Evolutionary conservation across 1,140 invertebrate species (phyloP).

Genomic region (Lysiphlebus fabarum): DNA sequence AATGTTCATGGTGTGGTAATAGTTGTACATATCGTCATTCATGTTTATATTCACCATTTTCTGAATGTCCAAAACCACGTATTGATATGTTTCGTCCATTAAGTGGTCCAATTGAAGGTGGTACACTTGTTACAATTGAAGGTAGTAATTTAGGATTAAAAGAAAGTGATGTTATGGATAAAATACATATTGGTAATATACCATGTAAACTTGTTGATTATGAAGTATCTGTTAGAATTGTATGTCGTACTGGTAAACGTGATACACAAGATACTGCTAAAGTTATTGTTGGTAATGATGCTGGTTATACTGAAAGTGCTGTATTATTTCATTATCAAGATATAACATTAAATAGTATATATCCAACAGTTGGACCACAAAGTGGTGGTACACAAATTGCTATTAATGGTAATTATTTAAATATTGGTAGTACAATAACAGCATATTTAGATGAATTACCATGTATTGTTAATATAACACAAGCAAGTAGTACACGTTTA

Average conservation of each 20-base stretch:
- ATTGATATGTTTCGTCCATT: conserved; percentile 94
- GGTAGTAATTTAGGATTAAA: conserved; percentile 92
- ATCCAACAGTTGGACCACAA: conserved; percentile 83
- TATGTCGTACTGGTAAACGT: conserved; percentile 81
- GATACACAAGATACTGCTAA: conserved; percentile 71
- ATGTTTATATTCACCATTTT: conserved; percentile 69
- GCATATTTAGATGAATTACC: conserved; percentile 85
- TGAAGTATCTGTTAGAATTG: conserved; percentile 87
- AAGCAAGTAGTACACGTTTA: conserved; percentile 83
- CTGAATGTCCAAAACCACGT: conserved; percentile 85
- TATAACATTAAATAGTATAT: conserved; percentile 74
- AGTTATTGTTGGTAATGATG: conserved; percentile 85
- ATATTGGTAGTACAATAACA: conserved; percentile 86
- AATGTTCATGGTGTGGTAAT: conserved; percentile 89
- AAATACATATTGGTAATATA: conserved; percentile 87
- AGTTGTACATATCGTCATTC: conserved; percentile 81
- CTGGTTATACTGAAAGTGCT: conserved; percentile 82
- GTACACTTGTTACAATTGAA: conserved; percentile 91
- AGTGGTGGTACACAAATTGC: conserved; percentile 92
- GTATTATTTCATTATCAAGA: conserved; percentile 89
- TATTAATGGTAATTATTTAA: conserved; percentile 86
- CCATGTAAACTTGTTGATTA: conserved; percentile 86
- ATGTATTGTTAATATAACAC: conserved; percentile 83
- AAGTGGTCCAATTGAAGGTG: conserved; percentile 92
- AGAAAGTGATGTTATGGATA: conserved; percentile 84